These are phyloP conservation scores for Ursus arctos DNA, from an alignment of 2,113 vertebrate genomes.

Conservation along the genomic window DNA sequence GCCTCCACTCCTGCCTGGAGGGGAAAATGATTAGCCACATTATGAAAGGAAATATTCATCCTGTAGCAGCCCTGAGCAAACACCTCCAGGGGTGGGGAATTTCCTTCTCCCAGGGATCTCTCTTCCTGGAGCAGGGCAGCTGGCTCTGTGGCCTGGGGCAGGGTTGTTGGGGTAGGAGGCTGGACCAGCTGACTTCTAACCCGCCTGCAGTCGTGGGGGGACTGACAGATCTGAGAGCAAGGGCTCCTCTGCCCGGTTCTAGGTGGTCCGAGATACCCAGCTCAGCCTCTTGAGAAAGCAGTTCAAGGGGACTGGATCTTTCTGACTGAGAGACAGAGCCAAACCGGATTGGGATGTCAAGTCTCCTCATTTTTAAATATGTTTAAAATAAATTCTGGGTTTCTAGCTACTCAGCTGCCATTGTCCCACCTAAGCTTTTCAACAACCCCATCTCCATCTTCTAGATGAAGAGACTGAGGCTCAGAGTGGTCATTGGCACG, in stretches of 20 bases:
- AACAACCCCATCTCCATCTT: neutral
- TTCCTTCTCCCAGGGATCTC: neutral
- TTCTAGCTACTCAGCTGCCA: constrained; percentile 1
- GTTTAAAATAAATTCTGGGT: neutral
- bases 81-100: neutral
- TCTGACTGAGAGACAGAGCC: neutral
- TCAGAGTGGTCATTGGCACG: neutral
- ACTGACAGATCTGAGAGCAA: neutral
- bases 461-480: neutral
- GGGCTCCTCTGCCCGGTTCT: neutral
- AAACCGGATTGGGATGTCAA: constrained; percentile 23
- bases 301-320: neutral
- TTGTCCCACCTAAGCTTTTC: neutral
- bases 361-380: constrained; percentile 5
- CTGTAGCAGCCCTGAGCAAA: constrained; percentile 69
- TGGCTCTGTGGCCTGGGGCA: neutral
- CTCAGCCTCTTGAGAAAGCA: neutral
- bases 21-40: constrained; percentile 79
- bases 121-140: neutral
- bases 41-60: constrained; percentile 82
- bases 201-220: neutral
- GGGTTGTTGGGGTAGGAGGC: neutral
- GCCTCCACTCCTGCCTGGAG: constrained; percentile 68
- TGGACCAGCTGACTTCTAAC: neutral
- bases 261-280: neutral